Evolutionary conservation across 2,888 invertebrate species (phyloP), one percentile per base, ranked within the genome.

Genomic region (Agrochola litura): DNA sequence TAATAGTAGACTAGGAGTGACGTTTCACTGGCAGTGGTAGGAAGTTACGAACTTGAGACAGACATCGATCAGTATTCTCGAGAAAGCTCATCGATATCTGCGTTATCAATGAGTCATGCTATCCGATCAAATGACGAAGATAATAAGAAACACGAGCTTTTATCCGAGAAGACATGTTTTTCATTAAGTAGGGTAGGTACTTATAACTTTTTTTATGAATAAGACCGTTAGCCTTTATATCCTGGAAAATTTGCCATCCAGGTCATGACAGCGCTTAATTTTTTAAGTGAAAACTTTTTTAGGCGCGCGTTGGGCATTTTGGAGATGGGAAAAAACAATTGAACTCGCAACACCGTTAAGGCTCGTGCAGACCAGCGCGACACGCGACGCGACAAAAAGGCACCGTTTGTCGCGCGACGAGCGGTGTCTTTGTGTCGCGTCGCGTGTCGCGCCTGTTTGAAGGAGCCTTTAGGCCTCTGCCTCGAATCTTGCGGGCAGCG

Each of bases 51-150:
- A 67, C 9, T 30, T 43, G 41, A 54, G 22, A 54, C 67, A 19
- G 9, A n/a, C 22, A 71, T 73, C 54, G 54, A 71, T 73, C 54
- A 71, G 6, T 12, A 46, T 65, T 19, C n/a, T 14, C n/a, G 16
- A 19, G 19, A 37, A 46, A 46, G 19, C 49, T 46, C 30, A 46
- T 46, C 25, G 46, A n/a, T 73, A 56, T 25, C 30, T 37, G 8
- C 37, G 19, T 46, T 73, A 25, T 58, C 19, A 46, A n/a, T 37
- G 8, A 46, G 30, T 46, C 56, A 73, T 73, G 56, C 8, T 19
- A 46, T 73, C 30, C 30, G 14, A 46, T 73, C 73, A 56, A 56
- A 56, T 37, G 74, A 16, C 25, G 25, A 41, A 74, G 37, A 41
- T 60, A 43, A 56, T 25, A 71, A 30, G 54, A 43, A 54, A 70